Evolutionary conservation across 2,113 vertebrate species (phyloP).

Genomic region (Terrapene triunguis): DNA sequence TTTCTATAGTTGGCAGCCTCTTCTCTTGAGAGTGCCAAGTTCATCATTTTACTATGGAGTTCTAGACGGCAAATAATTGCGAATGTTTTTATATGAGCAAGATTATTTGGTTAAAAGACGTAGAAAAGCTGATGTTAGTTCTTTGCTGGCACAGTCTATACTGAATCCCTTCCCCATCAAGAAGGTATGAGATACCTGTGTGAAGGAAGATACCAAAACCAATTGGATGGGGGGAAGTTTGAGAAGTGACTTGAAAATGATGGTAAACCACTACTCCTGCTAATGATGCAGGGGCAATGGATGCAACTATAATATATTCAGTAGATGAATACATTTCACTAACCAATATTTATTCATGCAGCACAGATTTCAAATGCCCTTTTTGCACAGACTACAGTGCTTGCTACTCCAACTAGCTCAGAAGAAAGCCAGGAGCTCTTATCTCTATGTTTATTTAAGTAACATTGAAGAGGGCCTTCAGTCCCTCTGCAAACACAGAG

Average conservation of each 20-base stretch:
- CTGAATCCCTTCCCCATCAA: too few relatives aligned
- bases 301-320: fast-evolving
- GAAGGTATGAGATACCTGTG: too few relatives aligned
- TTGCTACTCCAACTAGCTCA: not conserved
- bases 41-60: not conserved
- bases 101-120: not conserved
- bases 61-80: not conserved
- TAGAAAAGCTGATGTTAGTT: too few relatives aligned
- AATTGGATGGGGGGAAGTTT: not conserved
- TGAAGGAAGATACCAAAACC: too few relatives aligned
- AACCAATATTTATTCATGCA: too few relatives aligned
- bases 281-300: not conserved
- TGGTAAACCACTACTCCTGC: not conserved
- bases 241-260: not conserved
- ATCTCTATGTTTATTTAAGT: too few relatives aligned
- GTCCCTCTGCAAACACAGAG: not conserved
- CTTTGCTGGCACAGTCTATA: too few relatives aligned
- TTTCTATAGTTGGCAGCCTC: not conserved
- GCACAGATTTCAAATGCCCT: not conserved
- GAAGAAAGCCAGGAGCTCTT: not conserved
- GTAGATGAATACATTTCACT: not conserved
- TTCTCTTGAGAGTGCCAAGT: not conserved
- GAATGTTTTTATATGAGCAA: not conserved
- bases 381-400: not conserved
- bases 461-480: not conserved